Evolutionary conservation across 2,113 vertebrate species (phyloP), one percentile per base, ranked within the genome.

Genomic region (Coryphaenoides rupestris): DNA sequence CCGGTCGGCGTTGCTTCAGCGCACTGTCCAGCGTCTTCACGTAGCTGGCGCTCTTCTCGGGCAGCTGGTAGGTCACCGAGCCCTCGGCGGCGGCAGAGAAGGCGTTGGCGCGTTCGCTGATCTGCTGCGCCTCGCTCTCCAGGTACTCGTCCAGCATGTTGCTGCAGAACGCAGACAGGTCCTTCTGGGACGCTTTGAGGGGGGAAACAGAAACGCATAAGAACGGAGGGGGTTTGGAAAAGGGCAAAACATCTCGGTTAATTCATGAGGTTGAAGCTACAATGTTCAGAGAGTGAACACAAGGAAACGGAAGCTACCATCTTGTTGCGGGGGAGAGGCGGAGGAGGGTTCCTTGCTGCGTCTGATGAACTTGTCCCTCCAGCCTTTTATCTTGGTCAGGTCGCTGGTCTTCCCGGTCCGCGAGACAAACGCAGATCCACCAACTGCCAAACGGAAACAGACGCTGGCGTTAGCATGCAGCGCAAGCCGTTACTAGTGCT

Each of bases 321-420:
- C 91, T 75, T 68, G 82, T 73, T 86, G 87, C n/a, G n/a, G n/a
- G n/a, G n/a, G n/a, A n/a, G n/a, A n/a, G 52, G 86, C 77, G 45
- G 76, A 54, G 55, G 85, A 84, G n/a, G n/a, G n/a, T 19, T 83
- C 69, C 12, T 78, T 73, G 45, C 50, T 72, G 33, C 33, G 33
- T 53, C 19, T 69, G 69, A 84, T 80, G 75, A 95, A 93, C 66
- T 98, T 99, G 69, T 92, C 93, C 72, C 89, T 89, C 96, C 96
- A 98, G 26, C 96, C 96, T 72, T 98, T 99, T 65, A 98, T 96
- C 85, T 98, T 95, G 21, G 92, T 98, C 69, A 94, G 84, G 77
- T 99, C 96, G 21, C 93, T 95, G 4, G 96, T 98, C 79, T 98
- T 98, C 59, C 96, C 95, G 58, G 96, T 98, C 66, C 95, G 92